A percentile compares a stretch with the other conserved stretches of the same genome.
Evolutionary conservation across 1,140 invertebrate genomes (phyloP).

Genomic region (Steinernema khuongi): DNA sequence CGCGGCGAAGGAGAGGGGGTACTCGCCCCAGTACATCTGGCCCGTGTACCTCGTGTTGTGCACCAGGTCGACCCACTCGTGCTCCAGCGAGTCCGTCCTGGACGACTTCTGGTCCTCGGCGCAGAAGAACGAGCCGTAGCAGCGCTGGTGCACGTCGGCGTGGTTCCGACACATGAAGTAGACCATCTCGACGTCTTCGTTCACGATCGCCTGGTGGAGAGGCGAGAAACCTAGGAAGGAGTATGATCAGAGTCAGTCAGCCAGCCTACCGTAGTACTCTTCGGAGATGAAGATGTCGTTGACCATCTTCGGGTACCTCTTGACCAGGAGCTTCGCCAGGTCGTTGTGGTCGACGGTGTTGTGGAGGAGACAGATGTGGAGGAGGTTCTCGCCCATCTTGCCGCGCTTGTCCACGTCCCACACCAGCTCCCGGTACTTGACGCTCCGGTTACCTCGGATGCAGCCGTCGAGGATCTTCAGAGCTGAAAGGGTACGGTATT

Average conservation of each 20-base stretch:
- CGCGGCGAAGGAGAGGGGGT: slow-evolving; percentile 88
- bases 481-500: slow-evolving; percentile 10
- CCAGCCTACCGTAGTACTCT: slow-evolving; percentile 82
- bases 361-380: slow-evolving; percentile 86
- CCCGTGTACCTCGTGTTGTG: slow-evolving; percentile 84
- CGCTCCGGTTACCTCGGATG: slow-evolving; percentile 62
- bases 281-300: slow-evolving; percentile 91
- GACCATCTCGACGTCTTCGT: slow-evolving; percentile 93
- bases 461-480: slow-evolving; percentile 33
- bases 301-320: slow-evolving; percentile 87
- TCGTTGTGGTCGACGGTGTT: slow-evolving; percentile 83
- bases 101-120: slow-evolving; percentile 91
- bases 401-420: slow-evolving; percentile 79
- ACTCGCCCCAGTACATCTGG: slow-evolving; percentile 96
- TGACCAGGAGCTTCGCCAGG: slow-evolving; percentile 80
- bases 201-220: slow-evolving; percentile 90
- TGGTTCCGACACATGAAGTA: slow-evolving; percentile 85
- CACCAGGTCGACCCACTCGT: slow-evolving; percentile 81
- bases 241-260: neutral
- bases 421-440: slow-evolving; percentile 74
- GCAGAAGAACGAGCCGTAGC: slow-evolving; percentile 88
- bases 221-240: slow-evolving; percentile 32
- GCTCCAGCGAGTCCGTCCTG: slow-evolving; percentile 74
- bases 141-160: slow-evolving; percentile 79
- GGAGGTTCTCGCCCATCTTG: slow-evolving; percentile 70